Evolutionary conservation across 2,888 invertebrate genomes (phyloP), one percentile per base, ranked within the genome.

Genomic region (Achlya flavicornis): DNA sequence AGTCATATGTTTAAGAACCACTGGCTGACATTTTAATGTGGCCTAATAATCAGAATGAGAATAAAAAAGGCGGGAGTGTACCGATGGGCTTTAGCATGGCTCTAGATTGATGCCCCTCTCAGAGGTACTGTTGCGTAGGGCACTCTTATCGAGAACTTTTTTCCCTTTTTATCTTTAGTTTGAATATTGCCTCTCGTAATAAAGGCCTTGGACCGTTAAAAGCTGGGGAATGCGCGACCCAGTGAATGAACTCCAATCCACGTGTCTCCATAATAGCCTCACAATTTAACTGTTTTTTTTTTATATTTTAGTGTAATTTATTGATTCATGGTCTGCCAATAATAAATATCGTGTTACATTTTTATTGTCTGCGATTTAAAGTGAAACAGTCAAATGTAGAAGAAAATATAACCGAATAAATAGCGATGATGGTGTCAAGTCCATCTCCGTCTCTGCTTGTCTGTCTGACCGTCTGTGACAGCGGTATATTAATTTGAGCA

Each of bases 71-170:
- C 71, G 75, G 77, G 76, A 85, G 85, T 87, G 85, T 83, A 88
- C 87, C 88, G 89, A 90, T 91, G 90, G 91, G 91, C 91, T 93
- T 91, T 88, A 90, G 91, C 91, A 88, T 85, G 84, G 81, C 78
- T 74, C 78, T 85, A 87, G 91, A 92, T 93, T 91, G 91, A 92
- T 91, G 91, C 88, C 78, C 80, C 81, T 74, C 80, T 77, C 71
- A 63, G 68, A 76, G 76, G 73, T 77, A 77, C 79, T 76, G 73
- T 74, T 77, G 76, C 71, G 76, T 74, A 81, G 73, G 72, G 75
- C 78, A 75, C 81, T 84, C 83, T 86, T 89, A 88, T 86, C 88
- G 83, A 76, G 63, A 61, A 63, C 73, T 83, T 88, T 87, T 87
- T 87, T 82, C 73, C 75, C 80, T 88, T 90, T 90, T 91, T 90